Evolutionary conservation across 2,888 invertebrate genomes (phyloP), one percentile per base, ranked within the genome.

Genomic region (Luffia ferchaultella): DNA sequence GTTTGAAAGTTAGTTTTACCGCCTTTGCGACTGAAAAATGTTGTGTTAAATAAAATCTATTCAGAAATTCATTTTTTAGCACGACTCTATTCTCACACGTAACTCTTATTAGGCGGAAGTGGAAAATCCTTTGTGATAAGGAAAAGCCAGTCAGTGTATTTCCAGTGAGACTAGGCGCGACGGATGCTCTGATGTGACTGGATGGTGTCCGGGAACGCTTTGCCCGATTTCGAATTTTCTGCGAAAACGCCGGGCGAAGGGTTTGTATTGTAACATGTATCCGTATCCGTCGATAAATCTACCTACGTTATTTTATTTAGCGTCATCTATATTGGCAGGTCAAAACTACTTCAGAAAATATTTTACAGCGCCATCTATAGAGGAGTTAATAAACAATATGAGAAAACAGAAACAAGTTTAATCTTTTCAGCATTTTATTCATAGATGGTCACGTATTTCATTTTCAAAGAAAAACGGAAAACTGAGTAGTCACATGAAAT

Each of bases 141-240:
- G 55, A 51, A 58, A 54, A 16, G 20, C 20, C n/a, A n/a, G 18
- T 18, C 46, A 46, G 48, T 46, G 47, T 45, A 50, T 54, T 50
- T 30, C 50, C 55, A 53, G 60, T 60, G 60, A 70, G 62, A 74
- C 73, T 69, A 67, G 65, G 59, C 76, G 58, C 73, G 61, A 55
- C 63, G 74, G 68, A 64, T 58, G 71, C 68, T 70, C 73, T 73
- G 70, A 70, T 68, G 65, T 76, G 71, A 82, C 82, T 82, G 78
- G 75, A 66, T 65, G 57, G 63, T 64, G 50, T 69, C 76, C 73
- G 68, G 75, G 73, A 69, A 67, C 63, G 66, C 65, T 75, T 75
- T 76, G 68, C 73, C 71, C 68, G 64, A 70, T 67, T 68, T 65
- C 63, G 60, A 63, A 64, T 62, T 68, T 72, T 71, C 67, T 61